phyloP scores from a whole-genome alignment of 2,888 invertebrate genomes.

The Himalopsyche japonica region DNA sequence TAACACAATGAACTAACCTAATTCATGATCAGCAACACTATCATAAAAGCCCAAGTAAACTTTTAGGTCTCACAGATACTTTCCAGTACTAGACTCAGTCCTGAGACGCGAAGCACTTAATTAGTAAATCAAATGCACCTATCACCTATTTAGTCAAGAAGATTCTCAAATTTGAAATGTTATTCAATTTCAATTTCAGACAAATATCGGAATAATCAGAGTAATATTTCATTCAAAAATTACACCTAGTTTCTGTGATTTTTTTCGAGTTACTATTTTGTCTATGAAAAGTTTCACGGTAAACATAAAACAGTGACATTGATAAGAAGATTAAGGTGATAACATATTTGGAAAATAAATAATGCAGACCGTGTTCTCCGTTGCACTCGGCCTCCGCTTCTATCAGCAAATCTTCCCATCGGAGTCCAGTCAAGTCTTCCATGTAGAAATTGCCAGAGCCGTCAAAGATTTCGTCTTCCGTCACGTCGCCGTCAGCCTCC shows the following conservation, averaged over 20 bases:
- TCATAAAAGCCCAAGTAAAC: too few species aligned
- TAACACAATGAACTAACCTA: too few species aligned
- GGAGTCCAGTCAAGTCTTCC: slow-evolving; percentile 55
- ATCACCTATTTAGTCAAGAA: neutral
- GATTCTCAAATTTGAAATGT: neutral
- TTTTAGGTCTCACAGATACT: too few species aligned
- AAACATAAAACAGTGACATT: too few species aligned
- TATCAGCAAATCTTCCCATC: slow-evolving; percentile 54
- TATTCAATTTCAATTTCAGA: neutral
- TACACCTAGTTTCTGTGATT: too few species aligned
- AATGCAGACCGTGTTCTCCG: slow-evolving; percentile 20
- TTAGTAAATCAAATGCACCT: too few species aligned
- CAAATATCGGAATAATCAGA: neutral
- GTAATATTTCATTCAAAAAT: neutral
- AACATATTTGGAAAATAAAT: neutral
- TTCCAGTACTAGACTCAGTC: too few species aligned
- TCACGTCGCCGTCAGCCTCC: slow-evolving; percentile 59
- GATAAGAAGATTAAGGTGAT: neutral
- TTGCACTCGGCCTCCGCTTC: slow-evolving; percentile 45
- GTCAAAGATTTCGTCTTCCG: slow-evolving; percentile 56
- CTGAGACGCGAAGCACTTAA: too few species aligned
- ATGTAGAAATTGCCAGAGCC: slow-evolving; percentile 53
- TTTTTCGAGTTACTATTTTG: too few species aligned
- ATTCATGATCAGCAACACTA: too few species aligned
- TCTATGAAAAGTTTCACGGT: too few species aligned